Evolutionary conservation across 2,797 vertebrate genomes (phyloP), one percentile per base, ranked within the genome.

Genomic region (Macropus fuliginosus): DNA sequence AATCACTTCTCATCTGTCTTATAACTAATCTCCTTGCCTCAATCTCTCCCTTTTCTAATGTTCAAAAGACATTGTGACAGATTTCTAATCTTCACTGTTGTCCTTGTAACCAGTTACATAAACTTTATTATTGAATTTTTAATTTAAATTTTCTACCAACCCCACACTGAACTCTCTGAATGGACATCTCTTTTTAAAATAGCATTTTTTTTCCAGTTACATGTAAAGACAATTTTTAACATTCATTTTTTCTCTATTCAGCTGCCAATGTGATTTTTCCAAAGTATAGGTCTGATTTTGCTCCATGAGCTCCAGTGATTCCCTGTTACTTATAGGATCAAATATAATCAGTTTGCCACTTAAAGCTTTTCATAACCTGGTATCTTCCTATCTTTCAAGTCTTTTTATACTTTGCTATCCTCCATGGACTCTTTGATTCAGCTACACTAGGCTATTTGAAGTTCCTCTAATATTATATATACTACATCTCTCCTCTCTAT

Each of bases 121-220:
- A 93, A 52, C 9, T 93, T 97, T 92, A 4, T 46, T 93, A 54
- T 14, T 94, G 18, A 94, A 40, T 91, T 96, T 92, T 90, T 5
- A 93, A 94, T 81, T 81, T 46, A 81, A 97, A 90, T 0, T 40
- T 12, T 34, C n/a, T 55, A 66, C 40, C 91, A 87, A 95, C 62
- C 92, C 95, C 56, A 92, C 50, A 90, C 94, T 95, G 91, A 92
- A 29, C 14, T 92, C 94, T 12, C 18, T 95, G 91, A 96, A 87
- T 91, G 62, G 93, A 93, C 89, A 57, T 57, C 8, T 50, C 21
- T 50, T 74, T 74, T 74, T 74, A 21, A 74, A 74, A 40, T 74
- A 40, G 66, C 16, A 74, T 21, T 74, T 74, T 74, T 74, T 62
- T 74, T 74, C n/a, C n/a, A 74, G n/a, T 74, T 40, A 74, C 4